Conservation (phyloP, 2,888 invertebrate species). For the Drosophila colorata region DNA sequence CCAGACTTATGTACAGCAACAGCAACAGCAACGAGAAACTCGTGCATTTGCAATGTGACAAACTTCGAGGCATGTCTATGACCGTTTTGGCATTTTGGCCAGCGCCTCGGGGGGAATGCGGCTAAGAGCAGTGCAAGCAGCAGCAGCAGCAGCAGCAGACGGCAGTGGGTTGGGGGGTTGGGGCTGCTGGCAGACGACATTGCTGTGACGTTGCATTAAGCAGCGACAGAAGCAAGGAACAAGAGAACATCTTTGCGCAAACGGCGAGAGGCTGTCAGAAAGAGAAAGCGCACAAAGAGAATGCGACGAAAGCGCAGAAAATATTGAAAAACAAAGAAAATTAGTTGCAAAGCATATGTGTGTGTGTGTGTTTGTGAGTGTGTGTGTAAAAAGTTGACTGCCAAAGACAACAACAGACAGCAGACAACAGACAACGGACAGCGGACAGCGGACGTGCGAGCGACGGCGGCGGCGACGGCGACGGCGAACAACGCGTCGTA, state of each 20-base stretch:
- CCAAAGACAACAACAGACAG: conserved; percentile 60
- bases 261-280: conserved; percentile 25
- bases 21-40: conserved; percentile 17
- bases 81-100: conserved; percentile 55
- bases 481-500: conserved; percentile 65
- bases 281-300: conserved; percentile 23
- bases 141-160: conserved; percentile 19
- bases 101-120: conserved; percentile 1
- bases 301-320: conserved; percentile 50
- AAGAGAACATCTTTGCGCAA: conserved; percentile 46
- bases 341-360: conserved; percentile 59
- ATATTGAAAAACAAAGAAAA: conserved; percentile 81
- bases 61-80: conserved; percentile 69
- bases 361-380: conserved; percentile 25
- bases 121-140: conserved; percentile 11
- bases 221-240: conserved; percentile 29
- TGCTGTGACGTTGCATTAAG: conserved; percentile 51
- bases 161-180: not conserved
- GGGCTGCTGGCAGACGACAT: conserved; percentile 26
- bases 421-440: conserved; percentile 32
- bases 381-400: conserved; percentile 61
- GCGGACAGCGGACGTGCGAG: conserved; percentile 21
- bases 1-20: conserved; percentile 22
- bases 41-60: conserved; percentile 61
- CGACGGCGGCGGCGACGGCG: not conserved